phyloP scores from a whole-genome alignment of 92 coral and sea anemone genomes.

The Palythoa heliodiscus region DNA sequence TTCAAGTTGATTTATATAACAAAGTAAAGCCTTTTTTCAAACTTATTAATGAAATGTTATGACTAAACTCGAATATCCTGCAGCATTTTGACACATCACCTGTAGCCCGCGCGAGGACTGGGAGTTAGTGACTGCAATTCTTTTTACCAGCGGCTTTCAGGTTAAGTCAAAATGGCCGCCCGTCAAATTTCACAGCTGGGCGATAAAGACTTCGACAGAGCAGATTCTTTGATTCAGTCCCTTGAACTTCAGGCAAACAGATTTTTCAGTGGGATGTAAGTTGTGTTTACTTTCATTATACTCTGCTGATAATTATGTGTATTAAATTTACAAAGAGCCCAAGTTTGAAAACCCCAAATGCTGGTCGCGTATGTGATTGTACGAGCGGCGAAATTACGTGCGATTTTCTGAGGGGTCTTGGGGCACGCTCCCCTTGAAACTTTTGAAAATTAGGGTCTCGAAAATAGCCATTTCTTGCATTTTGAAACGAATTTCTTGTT shows the following conservation, averaged over 20 bases:
- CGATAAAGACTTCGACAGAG: constrained; percentile 67
- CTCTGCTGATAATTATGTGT: no score
- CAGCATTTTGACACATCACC: constrained; percentile 27
- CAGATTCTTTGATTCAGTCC: constrained; percentile 68
- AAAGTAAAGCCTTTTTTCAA: not conserved
- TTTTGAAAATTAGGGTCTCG: no score
- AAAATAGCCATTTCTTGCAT: no score
- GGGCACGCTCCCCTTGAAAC: no score
- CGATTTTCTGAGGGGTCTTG: no score
- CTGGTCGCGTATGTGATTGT: no score
- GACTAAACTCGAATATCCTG: not conserved
- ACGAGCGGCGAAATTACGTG: no score
- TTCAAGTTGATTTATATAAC: not conserved
- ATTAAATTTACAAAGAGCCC: no score
- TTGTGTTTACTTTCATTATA: not conserved
- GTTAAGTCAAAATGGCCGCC: constrained; percentile 64
- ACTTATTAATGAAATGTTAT: not conserved
- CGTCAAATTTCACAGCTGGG: constrained; percentile 38
- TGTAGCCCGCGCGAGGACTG: constrained; percentile 31
- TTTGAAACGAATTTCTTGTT: no score
- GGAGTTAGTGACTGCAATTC: not conserved
- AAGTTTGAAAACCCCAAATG: no score
- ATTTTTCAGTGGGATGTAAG: constrained; percentile 94
- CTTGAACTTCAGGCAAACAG: constrained; percentile 86
- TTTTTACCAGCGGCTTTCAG: constrained; percentile 46